phyloP scores from a whole-genome alignment of 2,113 vertebrate genomes.

The Formicarius rufipectus region DNA sequence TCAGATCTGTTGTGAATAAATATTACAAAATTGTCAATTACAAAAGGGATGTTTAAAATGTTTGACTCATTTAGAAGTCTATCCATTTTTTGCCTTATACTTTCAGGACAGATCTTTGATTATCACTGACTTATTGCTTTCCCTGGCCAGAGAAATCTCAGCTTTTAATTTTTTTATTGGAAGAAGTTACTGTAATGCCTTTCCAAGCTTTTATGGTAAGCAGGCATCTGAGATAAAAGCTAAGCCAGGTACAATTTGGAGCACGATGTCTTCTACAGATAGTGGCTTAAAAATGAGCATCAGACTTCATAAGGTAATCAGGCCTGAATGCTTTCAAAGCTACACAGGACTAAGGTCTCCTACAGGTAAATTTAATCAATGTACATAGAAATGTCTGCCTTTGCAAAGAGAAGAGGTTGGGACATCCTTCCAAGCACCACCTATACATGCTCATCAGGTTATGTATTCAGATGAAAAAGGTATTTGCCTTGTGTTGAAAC shows the following conservation, averaged over 20 bases:
- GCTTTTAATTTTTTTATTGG: background rate
- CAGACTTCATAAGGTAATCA: constrained; percentile 1
- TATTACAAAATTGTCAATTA: constrained; percentile 99
- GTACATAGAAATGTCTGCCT: background rate
- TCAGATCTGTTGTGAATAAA: constrained; percentile 96
- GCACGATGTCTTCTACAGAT: constrained; percentile 22
- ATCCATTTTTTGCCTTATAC: constrained; percentile 34
- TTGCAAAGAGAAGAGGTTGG: background rate
- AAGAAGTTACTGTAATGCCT: background rate
- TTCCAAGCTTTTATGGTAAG: constrained; percentile 12
- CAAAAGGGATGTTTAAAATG: constrained; percentile 91
- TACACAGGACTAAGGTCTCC: background rate
- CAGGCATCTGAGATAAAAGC: constrained; percentile 37
- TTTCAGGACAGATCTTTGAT: constrained; percentile 43
- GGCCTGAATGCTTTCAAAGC: background rate
- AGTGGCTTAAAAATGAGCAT: constrained; percentile 37
- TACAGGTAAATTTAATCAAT: background rate
- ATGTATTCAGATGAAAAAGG: background rate
- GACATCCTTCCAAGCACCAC: background rate
- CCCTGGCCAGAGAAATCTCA: background rate
- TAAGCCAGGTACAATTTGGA: constrained; percentile 48
- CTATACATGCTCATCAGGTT: background rate
- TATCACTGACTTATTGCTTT: constrained; percentile 40
- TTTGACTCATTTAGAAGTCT: constrained; percentile 81
- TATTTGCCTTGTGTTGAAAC: background rate